These are phyloP conservation scores for Chaunax sp. DNA, from an alignment of 2,797 vertebrate species.

Conservation along the genomic window DNA sequence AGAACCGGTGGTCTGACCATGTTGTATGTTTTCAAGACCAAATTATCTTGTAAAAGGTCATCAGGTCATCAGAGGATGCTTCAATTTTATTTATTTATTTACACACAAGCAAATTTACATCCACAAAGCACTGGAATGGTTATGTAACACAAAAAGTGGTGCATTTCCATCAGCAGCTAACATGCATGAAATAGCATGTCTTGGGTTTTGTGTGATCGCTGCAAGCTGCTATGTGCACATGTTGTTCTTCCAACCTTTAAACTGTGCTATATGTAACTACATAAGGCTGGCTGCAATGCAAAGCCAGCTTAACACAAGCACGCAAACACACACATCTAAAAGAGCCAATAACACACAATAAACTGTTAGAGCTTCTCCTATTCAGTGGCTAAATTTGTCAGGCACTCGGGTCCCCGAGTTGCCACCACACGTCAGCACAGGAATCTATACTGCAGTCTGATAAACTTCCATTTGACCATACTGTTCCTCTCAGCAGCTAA, in stretches of 20 bases:
- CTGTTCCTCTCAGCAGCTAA: slow-evolving; percentile 75
- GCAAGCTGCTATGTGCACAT: slow-evolving; percentile 76
- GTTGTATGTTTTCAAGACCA: slow-evolving; percentile 6
- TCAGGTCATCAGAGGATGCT: slow-evolving; percentile 9
- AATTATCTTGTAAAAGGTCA: slow-evolving; percentile 11
- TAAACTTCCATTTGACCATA: slow-evolving; percentile 74
- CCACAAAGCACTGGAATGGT: slow-evolving; percentile 25
- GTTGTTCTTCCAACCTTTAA: slow-evolving; percentile 73
- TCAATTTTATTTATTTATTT: slow-evolving; percentile 8
- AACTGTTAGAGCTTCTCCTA: slow-evolving; percentile 67
- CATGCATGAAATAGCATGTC: slow-evolving; percentile 40
- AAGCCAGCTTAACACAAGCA: slow-evolving; percentile 39
- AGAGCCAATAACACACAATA: slow-evolving; percentile 66
- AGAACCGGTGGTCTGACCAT: slow-evolving; percentile 9
- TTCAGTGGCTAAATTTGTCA: slow-evolving; percentile 73
- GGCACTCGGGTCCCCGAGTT: slow-evolving; percentile 61
- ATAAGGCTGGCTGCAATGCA: slow-evolving; percentile 50
- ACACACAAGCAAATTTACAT: slow-evolving; percentile 9
- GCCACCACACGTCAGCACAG: slow-evolving; percentile 66
- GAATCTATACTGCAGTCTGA: slow-evolving; percentile 77
- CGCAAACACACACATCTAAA: slow-evolving; percentile 42
- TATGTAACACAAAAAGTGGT: slow-evolving; percentile 50
- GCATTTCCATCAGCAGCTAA: slow-evolving; percentile 40
- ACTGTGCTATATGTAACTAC: slow-evolving; percentile 62
- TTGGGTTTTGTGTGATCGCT: slow-evolving; percentile 68